Conservation (phyloP, 2,797 vertebrate genomes). For the Clamator glandarius region DNA sequence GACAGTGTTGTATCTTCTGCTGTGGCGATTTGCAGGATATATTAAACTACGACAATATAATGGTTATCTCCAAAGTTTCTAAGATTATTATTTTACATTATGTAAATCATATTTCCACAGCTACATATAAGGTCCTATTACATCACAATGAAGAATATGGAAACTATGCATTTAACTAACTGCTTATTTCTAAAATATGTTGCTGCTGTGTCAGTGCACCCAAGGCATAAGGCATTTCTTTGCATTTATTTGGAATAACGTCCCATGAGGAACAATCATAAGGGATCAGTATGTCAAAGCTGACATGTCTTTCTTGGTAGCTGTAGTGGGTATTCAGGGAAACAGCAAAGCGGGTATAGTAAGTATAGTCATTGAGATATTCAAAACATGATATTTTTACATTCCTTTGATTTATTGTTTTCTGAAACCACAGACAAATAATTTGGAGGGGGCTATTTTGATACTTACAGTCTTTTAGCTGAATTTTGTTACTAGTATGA, state of each 20-base stretch:
- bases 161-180: not conserved
- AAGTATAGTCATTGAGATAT: not conserved
- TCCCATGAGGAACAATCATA: not conserved
- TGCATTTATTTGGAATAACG: not conserved
- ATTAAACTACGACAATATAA: not conserved
- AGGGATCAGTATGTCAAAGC: not conserved
- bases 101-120: not conserved
- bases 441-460: not conserved
- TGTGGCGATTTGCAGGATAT: not conserved
- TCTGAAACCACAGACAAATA: not conserved
- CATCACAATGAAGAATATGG: not conserved
- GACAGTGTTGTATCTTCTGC: not conserved
- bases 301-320: not conserved
- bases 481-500: not conserved
- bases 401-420: not conserved
- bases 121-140: not conserved
- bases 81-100: not conserved
- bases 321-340: not conserved
- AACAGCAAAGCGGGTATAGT: not conserved
- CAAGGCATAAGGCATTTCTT: not conserved
- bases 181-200: not conserved
- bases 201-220: not conserved
- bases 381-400: not conserved
- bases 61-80: not conserved
- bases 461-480: not conserved